These are phyloP conservation scores for Protaetia brevitarsis DNA, from an alignment of 1,140 invertebrate species.

Conservation along the genomic window DNA sequence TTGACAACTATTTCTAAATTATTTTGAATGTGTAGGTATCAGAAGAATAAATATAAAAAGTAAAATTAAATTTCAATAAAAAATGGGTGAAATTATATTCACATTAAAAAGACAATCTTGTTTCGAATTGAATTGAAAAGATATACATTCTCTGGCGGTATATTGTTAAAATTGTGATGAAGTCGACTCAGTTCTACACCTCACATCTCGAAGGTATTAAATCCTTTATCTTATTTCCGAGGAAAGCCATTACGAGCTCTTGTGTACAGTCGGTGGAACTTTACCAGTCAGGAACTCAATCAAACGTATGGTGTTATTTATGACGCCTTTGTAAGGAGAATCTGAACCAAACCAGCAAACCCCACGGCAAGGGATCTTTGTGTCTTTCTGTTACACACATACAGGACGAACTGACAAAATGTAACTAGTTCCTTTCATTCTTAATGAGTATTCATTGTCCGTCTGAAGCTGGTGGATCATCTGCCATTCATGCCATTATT, in stretches of 20 bases:
- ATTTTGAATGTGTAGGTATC: no score
- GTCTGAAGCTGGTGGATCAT: background rate
- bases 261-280: background rate
- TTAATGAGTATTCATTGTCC: background rate
- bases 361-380: background rate
- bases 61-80: no score
- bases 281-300: conserved; percentile 1
- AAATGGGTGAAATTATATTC: no score
- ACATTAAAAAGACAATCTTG: no score
- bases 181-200: background rate
- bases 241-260: background rate
- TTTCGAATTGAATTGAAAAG: no score
- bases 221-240: conserved; percentile 6
- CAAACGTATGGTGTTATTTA: background rate
- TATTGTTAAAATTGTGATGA: no score
- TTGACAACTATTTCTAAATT: no score
- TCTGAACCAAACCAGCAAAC: background rate
- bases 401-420: background rate
- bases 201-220: background rate
- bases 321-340: background rate
- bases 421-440: conserved; percentile 2
- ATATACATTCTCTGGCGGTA: no score
- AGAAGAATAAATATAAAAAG: no score
- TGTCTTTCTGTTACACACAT: background rate
- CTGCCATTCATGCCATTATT: background rate